Percentiles rank a stretch among this genome's conserved stretches.
These are phyloP conservation scores for Frankliniella intonsa DNA, from an alignment of 2,888 invertebrate species.

Conservation along the genomic window DNA sequence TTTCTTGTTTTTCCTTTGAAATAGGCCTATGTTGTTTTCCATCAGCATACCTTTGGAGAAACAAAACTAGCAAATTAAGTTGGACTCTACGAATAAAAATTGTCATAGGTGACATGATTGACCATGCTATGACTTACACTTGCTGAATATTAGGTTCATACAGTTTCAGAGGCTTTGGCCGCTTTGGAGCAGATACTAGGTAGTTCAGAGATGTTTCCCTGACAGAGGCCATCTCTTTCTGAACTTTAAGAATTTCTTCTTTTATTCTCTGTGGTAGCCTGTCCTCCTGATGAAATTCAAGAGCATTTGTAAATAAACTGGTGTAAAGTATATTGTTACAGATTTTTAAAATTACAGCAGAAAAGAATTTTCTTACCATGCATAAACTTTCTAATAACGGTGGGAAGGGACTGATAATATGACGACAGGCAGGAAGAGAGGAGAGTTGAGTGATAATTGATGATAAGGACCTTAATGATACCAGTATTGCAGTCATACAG, in stretches of 20 bases:
- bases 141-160: constrained; percentile 83
- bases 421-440: constrained; percentile 29
- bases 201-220: constrained; percentile 56
- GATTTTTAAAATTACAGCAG: constrained; percentile 29
- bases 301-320: background rate
- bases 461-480: constrained; percentile 31
- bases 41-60: constrained; percentile 58
- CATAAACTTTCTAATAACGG: constrained; percentile 31
- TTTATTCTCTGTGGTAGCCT: constrained; percentile 52
- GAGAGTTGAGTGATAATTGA: constrained; percentile 30
- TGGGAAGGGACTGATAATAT: constrained; percentile 30
- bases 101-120: constrained; percentile 28
- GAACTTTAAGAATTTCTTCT: constrained; percentile 48
- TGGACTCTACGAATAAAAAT: constrained; percentile 29
- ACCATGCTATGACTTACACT: constrained; percentile 58
- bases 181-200: constrained; percentile 59
- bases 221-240: constrained; percentile 44
- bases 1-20: constrained; percentile 68
- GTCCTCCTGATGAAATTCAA: constrained; percentile 9
- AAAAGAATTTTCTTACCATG: constrained; percentile 29
- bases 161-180: constrained; percentile 73
- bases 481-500: constrained; percentile 31
- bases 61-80: constrained; percentile 33
- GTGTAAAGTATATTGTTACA: constrained; percentile 33
- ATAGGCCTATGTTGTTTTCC: constrained; percentile 61